Base-by-base conservation (phyloP, 2,888 invertebrate genomes). In the Agonopterix arenella region DNA sequence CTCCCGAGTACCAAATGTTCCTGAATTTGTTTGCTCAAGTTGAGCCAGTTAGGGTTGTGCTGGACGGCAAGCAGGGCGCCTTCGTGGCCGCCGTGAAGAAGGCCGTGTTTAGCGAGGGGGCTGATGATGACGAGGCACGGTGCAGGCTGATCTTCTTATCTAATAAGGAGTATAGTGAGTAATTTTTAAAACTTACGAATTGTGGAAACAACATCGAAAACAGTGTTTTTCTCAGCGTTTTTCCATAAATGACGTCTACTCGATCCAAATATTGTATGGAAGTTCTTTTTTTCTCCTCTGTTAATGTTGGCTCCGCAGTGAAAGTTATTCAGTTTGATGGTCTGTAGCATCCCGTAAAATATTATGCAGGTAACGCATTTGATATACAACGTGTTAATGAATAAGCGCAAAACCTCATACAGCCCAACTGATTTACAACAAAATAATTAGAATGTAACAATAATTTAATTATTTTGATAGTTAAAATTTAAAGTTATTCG, bases 1-100 rank as follows among this genome's bases (percentile, higher is more conserved):
- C 84, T 0, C 92, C 93, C 0, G 91, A 92, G 60, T 93, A 92
- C 72, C 81, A 85, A 50, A 83, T 93, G 56, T 90, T 93, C 44
- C 80, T 84, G 38, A 88, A 85, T 49, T 66, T 94, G 8, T 92
- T 89, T 67, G 84, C 89, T 4, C 93, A 93, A 76, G 89, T 92
- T 11, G 83, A 90, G 13, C 93, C 94, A 0, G 80, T 81, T 53
- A 86, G 84, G 62, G 68, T 92, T 4, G 66, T 93, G 4, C 75
- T 90, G 37, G 90, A 91, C 13, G 90, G 90, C 10, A 90, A 90
- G 55, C 84, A 91, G 36, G 88, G 90, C 1, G 65, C 78, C 28
- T 92, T 93, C 68, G 73, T 89, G 5, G 79, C 73, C 51, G 68
- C 65, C 0, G 70, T 91, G 0, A 90, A 89, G 61, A 76, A 74